These are phyloP conservation scores for Glaucopsyche alexis DNA, from an alignment of 2,888 invertebrate genomes.

Conservation along the genomic window DNA sequence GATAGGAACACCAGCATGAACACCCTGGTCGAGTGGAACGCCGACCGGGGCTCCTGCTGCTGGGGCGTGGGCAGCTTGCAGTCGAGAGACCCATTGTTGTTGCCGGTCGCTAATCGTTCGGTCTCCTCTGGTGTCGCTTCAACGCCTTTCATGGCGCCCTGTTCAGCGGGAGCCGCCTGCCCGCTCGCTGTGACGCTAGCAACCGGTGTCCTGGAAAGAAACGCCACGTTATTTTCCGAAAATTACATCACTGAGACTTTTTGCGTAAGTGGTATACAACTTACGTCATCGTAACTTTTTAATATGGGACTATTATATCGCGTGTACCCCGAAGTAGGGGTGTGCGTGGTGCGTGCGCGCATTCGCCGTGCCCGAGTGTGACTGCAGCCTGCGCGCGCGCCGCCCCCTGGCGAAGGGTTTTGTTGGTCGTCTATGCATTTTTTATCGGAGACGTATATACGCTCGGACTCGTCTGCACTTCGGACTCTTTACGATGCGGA, in stretches of 20 bases:
- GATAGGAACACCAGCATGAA: slow-evolving; percentile 93
- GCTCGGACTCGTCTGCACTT: slow-evolving; percentile 69
- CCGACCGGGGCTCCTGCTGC: slow-evolving; percentile 82
- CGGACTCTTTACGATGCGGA: slow-evolving; percentile 66
- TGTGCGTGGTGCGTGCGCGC: slow-evolving; percentile 74
- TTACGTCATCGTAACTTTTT: slow-evolving; percentile 59
- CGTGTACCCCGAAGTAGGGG: slow-evolving; percentile 35
- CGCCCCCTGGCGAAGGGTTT: slow-evolving; percentile 75
- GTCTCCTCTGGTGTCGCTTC: slow-evolving; percentile 76
- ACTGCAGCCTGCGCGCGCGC: slow-evolving; percentile 58
- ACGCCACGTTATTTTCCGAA: background rate
- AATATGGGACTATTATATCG: background rate
- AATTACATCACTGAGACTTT: background rate
- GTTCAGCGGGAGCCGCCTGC: slow-evolving; percentile 62
- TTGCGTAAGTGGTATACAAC: slow-evolving; percentile 37
- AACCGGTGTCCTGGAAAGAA: slow-evolving; percentile 59
- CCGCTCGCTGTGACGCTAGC: slow-evolving; percentile 60
- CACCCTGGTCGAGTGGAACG: slow-evolving; percentile 91
- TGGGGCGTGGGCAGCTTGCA: slow-evolving; percentile 83
- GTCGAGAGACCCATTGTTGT: slow-evolving; percentile 88
- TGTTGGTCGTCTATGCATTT: slow-evolving; percentile 76
- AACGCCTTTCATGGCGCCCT: slow-evolving; percentile 73
- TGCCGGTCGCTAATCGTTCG: slow-evolving; percentile 71
- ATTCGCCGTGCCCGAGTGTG: slow-evolving; percentile 67
- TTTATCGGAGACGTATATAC: slow-evolving; percentile 70